Base-by-base conservation (phyloP, 2,113 vertebrate genomes). In the Erythrocercus mccallii region DNA sequence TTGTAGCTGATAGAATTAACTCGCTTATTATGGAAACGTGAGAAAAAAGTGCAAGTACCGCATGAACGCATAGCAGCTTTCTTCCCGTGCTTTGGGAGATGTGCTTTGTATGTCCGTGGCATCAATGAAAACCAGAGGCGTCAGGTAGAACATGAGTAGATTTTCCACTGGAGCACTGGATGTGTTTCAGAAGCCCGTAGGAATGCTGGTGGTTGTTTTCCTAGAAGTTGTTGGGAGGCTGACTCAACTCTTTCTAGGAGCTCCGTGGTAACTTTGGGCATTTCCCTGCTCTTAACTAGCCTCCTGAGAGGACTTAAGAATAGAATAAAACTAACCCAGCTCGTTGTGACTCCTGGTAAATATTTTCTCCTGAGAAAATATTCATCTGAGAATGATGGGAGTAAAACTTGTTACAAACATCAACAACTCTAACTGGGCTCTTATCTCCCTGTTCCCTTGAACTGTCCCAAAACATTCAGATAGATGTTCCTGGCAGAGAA, bases 201-300 rank as follows among this genome's bases (percentile, higher is more conserved):
- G 79, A 93, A 81, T 88, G 86, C 76, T 31, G 33, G 27, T 22
- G 9, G 21, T 86, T 96, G 80, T 95, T 96, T 93, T 95, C 92
- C 64, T 90, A 44, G 88, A 95, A 90, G 56, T 56, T 60, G 7
- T 60, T 92, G 23, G 2, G 28, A 80, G 45, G 9, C 71, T 80
- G 81, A 80, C 50, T 90, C 61, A 65, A 4, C 31, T 85, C 94
- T 92, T 97, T 95, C 82, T 42, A 93, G 88, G 88, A 92, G 91
- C 42, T 66, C 21, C 45, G n/a, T 69, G 79, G 47, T 73, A 66
- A 90, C 21, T 19, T 31, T 2, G 7, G 47, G 35, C 23, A 38
- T 94, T 88, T 73, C 24, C 7, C 38, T 1, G 2, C 58, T 83
- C 51, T 33, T 93, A 94, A 93, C 91, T 93, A 93, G 94, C 7